These are phyloP conservation scores for Monarcha castaneiventris DNA, from an alignment of 2,113 vertebrate genomes.

Conservation along the genomic window DNA sequence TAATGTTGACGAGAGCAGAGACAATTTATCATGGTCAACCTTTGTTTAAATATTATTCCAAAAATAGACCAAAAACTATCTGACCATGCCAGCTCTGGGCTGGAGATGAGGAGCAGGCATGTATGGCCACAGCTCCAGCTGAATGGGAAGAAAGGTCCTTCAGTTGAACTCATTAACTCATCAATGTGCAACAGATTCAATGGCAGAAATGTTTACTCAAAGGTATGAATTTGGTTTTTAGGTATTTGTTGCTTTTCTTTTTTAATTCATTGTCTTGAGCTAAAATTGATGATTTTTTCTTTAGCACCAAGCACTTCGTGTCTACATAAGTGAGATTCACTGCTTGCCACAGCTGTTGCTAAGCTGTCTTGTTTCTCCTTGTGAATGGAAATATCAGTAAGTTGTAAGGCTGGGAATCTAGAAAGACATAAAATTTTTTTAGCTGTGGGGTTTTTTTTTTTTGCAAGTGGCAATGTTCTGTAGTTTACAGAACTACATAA, in stretches of 20 bases:
- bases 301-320: not conserved
- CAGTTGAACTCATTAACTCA: not conserved
- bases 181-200: not conserved
- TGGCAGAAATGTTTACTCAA: not conserved
- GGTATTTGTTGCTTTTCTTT: not conserved
- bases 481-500: not conserved
- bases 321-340: not conserved
- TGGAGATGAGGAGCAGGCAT: not conserved
- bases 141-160: not conserved
- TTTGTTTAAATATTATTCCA: conserved; percentile 11
- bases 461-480: not conserved
- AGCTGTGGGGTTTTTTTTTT: not conserved
- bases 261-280: not conserved
- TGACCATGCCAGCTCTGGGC: not conserved
- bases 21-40: not conserved
- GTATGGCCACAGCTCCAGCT: not conserved
- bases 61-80: not conserved
- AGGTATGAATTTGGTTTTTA: not conserved
- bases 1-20: not conserved
- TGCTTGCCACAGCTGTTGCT: not conserved
- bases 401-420: not conserved
- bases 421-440: not conserved
- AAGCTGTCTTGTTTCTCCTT: not conserved
- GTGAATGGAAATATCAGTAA: not conserved
- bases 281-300: not conserved